Conservation (phyloP, 2,113 vertebrate genomes). For the Fulica atra region DNA sequence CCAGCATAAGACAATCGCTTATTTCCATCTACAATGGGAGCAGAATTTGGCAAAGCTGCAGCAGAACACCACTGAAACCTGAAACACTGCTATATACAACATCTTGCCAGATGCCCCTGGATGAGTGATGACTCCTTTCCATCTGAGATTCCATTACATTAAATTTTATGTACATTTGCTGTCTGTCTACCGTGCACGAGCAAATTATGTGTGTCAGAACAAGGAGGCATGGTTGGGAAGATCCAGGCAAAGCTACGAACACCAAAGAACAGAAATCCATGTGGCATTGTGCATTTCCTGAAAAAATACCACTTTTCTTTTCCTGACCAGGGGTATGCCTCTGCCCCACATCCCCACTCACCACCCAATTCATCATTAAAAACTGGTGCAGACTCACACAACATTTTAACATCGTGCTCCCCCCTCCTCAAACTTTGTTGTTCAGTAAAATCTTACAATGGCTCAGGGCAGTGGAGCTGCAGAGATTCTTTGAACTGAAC, state of each 20-base stretch:
- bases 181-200: background rate
- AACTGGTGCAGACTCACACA: background rate
- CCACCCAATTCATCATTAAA: background rate
- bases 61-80: background rate
- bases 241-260: background rate
- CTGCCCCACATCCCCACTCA: background rate
- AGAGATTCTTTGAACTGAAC: background rate
- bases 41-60: background rate
- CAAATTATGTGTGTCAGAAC: background rate
- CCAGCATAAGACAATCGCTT: background rate
- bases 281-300: background rate
- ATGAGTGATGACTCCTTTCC: background rate
- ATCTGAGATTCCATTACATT: background rate
- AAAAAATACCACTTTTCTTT: background rate
- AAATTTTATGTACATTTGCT: background rate
- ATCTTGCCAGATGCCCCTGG: background rate
- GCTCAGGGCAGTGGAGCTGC: background rate
- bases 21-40: background rate
- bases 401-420: background rate
- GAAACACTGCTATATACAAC: background rate
- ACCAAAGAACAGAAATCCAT: background rate
- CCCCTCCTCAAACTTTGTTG: background rate
- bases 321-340: background rate
- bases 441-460: background rate
- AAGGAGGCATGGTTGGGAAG: background rate